Evolutionary conservation across 1,140 invertebrate species (phyloP).

Genomic region (Lepidurus couesii): DNA sequence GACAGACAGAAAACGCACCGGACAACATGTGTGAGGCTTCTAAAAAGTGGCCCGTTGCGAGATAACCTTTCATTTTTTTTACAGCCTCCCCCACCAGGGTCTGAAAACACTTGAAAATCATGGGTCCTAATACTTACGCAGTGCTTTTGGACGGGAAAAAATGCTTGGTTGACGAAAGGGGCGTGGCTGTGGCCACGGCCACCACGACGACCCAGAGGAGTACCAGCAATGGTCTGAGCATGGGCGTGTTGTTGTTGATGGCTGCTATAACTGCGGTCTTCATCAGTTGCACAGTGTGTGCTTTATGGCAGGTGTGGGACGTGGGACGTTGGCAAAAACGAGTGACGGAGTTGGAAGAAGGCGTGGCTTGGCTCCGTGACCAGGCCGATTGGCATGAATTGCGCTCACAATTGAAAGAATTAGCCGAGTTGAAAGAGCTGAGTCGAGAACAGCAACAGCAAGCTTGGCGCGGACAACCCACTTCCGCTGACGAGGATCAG

Average conservation of each 20-base stretch:
- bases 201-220: background rate
- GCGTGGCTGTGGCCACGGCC: background rate
- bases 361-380: conserved; percentile 23
- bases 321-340: conserved; percentile 28
- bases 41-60: background rate
- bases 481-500: conserved; percentile 25
- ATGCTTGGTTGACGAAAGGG: background rate
- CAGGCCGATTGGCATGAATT: conserved; percentile 29
- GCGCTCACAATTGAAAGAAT: conserved; percentile 27
- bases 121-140: conserved; percentile 2
- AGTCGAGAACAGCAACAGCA: conserved; percentile 12
- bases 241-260: conserved; percentile 26
- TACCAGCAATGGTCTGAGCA: background rate
- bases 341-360: conserved; percentile 27
- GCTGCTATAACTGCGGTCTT: background rate
- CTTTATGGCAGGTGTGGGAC: conserved; percentile 27
- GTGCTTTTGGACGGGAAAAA: conserved; percentile 12
- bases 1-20: background rate
- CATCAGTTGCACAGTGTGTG: conserved; percentile 20
- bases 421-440: conserved; percentile 27
- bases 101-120: background rate
- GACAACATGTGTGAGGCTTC: conserved; percentile 3
- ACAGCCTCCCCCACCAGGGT: background rate
- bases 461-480: conserved; percentile 10
- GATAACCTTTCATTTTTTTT: background rate